A percentile compares a stretch with the other conserved stretches of the same genome.
Conservation (phyloP, 2,797 vertebrate species). For the Margarornis squamiger region DNA sequence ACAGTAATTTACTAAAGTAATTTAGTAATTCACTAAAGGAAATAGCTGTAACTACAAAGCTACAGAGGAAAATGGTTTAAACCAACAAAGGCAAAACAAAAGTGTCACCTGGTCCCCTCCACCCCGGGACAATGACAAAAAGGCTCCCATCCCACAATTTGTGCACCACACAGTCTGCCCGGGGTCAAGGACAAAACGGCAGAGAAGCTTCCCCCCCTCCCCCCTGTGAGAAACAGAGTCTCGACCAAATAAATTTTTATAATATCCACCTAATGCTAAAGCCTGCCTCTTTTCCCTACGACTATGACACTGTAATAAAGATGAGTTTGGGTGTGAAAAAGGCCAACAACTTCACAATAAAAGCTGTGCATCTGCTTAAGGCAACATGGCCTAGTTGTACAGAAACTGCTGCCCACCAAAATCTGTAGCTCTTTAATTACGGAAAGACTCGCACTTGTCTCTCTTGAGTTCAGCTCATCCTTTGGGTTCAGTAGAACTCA, state of each 20-base stretch:
- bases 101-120: not conserved
- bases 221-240: too few species aligned
- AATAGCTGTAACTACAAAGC: not conserved
- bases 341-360: not conserved
- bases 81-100: not conserved
- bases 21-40: not conserved
- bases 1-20: not conserved
- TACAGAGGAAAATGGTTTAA: not conserved
- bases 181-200: not conserved
- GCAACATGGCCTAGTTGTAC: not conserved
- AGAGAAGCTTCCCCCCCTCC: not conserved
- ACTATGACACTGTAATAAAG: not conserved
- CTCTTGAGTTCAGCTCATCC: not conserved
- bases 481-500: not conserved
- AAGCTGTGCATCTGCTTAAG: too few species aligned
- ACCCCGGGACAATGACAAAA: not conserved
- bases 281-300: not conserved
- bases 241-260: too few species aligned
- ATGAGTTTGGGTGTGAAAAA: not conserved
- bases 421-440: not conserved
- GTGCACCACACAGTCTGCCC: accelerated
- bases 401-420: not conserved
- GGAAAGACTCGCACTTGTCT: not conserved
- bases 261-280: not conserved
- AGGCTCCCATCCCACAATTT: not conserved